phyloP scores from a whole-genome alignment of 1,140 invertebrate species.

The Aphelenchoides avenae region DNA sequence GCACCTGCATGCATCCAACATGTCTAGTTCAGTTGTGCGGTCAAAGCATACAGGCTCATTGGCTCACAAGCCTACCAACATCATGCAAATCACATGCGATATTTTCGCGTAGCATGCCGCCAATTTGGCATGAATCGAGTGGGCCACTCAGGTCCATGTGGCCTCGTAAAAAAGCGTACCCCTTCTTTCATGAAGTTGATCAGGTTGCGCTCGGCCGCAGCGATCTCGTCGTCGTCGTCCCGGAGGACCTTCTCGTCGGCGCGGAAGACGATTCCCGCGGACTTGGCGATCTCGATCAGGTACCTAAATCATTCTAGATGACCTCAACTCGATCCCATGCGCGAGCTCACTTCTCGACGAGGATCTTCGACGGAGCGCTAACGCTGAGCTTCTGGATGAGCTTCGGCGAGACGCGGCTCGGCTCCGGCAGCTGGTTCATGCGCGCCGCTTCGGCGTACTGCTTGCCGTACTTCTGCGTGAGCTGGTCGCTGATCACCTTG shows the following conservation, averaged over 20 bases:
- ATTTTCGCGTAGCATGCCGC: too few species aligned
- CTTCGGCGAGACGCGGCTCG: conserved; percentile 81
- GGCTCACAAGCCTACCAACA: background rate
- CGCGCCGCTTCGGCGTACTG: conserved; percentile 80
- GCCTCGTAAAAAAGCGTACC: conserved; percentile 3
- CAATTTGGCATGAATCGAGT: background rate
- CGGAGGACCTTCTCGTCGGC: conserved; percentile 80
- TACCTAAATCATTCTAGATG: conserved; percentile 50
- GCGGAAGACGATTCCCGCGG: conserved; percentile 83
- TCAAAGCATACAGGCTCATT: background rate
- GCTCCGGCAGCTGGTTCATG: conserved; percentile 67
- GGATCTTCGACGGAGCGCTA: conserved; percentile 86
- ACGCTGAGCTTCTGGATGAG: conserved; percentile 90
- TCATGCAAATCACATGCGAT: background rate
- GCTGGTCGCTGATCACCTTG: conserved; percentile 76
- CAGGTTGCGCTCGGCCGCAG: conserved; percentile 69
- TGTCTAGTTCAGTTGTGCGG: background rate
- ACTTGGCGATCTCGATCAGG: conserved; percentile 83
- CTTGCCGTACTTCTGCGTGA: conserved; percentile 87
- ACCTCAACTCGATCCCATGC: conserved; percentile 1
- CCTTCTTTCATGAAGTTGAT: conserved; percentile 68
- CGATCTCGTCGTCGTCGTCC: conserved; percentile 68
- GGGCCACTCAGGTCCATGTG: background rate
- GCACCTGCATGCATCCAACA: too few species aligned
- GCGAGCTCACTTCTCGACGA: conserved; percentile 90